Conservation (phyloP, 1,140 invertebrate genomes). For the Drosophila elegans region DNA sequence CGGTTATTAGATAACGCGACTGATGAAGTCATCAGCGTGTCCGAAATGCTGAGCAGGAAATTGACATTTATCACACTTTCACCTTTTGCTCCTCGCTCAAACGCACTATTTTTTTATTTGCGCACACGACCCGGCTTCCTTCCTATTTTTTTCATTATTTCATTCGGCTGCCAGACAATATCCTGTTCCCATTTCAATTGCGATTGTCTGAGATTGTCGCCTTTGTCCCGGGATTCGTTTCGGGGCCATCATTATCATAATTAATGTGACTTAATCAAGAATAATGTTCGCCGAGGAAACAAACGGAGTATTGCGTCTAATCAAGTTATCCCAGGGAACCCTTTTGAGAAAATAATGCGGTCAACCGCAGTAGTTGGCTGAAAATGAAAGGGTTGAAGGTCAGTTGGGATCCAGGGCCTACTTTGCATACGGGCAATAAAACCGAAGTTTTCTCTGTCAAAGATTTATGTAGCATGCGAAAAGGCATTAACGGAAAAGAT, state of each 20-base stretch:
- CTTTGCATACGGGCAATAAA: conserved; percentile 78
- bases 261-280: conserved; percentile 84
- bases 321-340: conserved; percentile 64
- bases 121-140: conserved; percentile 67
- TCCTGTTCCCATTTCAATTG: conserved; percentile 84
- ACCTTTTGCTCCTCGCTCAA: conserved; percentile 25
- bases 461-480: conserved; percentile 75
- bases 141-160: conserved; percentile 12
- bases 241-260: conserved; percentile 83
- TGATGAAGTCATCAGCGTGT: conserved; percentile 73
- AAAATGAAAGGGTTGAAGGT: conserved; percentile 66
- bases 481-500: conserved; percentile 50
- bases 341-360: conserved; percentile 65
- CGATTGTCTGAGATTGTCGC: conserved; percentile 37
- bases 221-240: conserved; percentile 62
- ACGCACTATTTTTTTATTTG: conserved; percentile 65
- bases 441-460: conserved; percentile 56
- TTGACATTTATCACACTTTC: conserved; percentile 83
- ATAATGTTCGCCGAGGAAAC: conserved; percentile 68
- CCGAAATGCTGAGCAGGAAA: conserved; percentile 83
- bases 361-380: conserved; percentile 67
- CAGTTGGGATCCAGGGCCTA: conserved; percentile 42
- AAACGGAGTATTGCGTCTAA: conserved; percentile 38
- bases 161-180: conserved; percentile 53
- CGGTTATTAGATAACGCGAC: conserved; percentile 67